These are phyloP conservation scores for Actinostola sp. DNA, from an alignment of 92 coral and sea anemone genomes.

Conservation along the genomic window DNA sequence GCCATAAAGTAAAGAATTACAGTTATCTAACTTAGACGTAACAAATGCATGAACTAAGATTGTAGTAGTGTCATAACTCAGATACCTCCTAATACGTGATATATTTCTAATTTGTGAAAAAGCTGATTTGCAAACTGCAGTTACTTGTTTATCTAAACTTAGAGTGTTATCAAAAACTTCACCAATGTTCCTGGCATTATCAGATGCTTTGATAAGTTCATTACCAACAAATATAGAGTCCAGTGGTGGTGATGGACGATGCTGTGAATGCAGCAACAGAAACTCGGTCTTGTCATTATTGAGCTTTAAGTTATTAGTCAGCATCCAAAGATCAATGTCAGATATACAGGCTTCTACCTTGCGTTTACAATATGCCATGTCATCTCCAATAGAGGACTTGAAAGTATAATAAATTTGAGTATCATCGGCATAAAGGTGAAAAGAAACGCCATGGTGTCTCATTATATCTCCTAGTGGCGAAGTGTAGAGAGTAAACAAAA, in stretches of 20 bases:
- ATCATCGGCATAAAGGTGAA: too few species aligned
- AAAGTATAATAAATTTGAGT: too few species aligned
- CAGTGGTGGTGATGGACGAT: constrained; percentile 36
- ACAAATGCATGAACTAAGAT: constrained; percentile 23
- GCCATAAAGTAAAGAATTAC: constrained; percentile 25
- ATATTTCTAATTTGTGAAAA: constrained; percentile 22
- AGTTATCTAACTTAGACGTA: constrained; percentile 18
- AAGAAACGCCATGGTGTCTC: too few species aligned
- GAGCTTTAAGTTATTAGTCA: constrained; percentile 9
- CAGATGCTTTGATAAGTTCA: constrained; percentile 4
- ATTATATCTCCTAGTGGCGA: too few species aligned
- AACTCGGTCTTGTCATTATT: constrained; percentile 33
- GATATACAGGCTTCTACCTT: constrained; percentile 20
- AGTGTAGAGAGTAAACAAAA: too few species aligned
- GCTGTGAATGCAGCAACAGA: constrained; percentile 30
- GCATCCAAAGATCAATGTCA: constrained; percentile 28
- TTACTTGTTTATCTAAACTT: constrained; percentile 12
- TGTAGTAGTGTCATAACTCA: constrained; percentile 10
- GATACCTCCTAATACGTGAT: constrained; percentile 9
- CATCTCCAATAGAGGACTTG: background rate
- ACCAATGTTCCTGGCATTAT: constrained; percentile 31
- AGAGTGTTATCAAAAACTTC: constrained; percentile 26
- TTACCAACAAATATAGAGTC: constrained; percentile 14
- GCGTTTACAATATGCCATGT: background rate
- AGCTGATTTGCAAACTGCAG: constrained; percentile 26